Evolutionary conservation across 2,797 vertebrate species (phyloP), one percentile per base, ranked within the genome.

Genomic region (Sebastes umbrosus): DNA sequence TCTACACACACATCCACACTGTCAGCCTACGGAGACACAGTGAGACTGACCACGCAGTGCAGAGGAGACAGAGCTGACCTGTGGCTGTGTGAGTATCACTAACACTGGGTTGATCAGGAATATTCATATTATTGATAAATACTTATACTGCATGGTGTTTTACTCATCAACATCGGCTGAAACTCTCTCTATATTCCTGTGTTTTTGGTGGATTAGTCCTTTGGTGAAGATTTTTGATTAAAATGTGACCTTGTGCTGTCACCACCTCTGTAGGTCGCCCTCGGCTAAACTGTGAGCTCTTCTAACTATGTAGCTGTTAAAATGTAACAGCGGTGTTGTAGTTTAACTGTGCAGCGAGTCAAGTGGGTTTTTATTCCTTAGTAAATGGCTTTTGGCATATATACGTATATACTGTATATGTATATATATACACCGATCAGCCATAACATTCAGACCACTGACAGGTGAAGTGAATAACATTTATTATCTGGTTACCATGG

Each of bases 31-130:
- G 77, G 73, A 78, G 68, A 75, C 69, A 65, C 80, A 74, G 81
- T 39, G 90, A 84, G 63, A 8, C 20, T 79, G 85, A 85, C 70
- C 86, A 85, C 71, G 64, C 85, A 82, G 73, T 64, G 66, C 78
- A 68, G 86, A 81, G 87, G 34, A 80, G 79, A 84, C 82, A 29
- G 85, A 76, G 64, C 75, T 79, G 78, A 77, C 69, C 80, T 60
- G 71, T 65, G 84, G 46, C 79, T 73, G 79, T 58, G 94, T 94
- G 90, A 94, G 94, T 94, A 94, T 76, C 16, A 78, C 39, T 43
- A 50, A 18, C 46, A 4, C 46, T 34, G 58, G 58, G 24, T 65
- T 65, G 14, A 57, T 77, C 3, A n/a, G 32, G 34, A 46, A 22
- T 32, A 25, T 67, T 22, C 1, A 27, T 11, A 22, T 20, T 46